Percentiles rank a stretch among this genome's conserved stretches.
phyloP scores from a whole-genome alignment of 2,113 vertebrate species.

The Carettochelys insculpta region DNA sequence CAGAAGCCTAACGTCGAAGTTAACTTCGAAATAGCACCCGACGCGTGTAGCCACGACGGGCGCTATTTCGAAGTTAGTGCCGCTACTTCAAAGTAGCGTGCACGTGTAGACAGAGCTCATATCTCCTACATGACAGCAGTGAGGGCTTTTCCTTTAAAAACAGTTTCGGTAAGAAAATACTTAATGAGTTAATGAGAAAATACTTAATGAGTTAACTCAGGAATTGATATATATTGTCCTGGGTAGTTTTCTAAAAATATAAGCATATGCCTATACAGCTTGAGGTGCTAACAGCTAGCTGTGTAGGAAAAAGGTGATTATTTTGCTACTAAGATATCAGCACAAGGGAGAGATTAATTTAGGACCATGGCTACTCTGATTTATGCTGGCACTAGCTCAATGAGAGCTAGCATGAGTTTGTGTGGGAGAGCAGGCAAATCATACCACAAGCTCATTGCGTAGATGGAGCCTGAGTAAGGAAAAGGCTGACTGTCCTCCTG shows the following conservation, averaged over 20 bases:
- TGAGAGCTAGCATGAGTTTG: neutral
- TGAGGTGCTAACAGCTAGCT: neutral
- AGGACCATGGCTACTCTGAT: no score
- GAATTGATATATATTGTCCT: neutral
- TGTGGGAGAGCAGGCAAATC: neutral
- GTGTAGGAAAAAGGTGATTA: neutral
- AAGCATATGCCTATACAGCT: neutral
- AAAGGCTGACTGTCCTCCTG: neutral
- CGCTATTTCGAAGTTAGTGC: no score
- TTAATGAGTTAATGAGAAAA: neutral
- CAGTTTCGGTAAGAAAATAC: neutral
- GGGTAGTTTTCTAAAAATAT: neutral
- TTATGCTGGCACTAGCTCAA: neutral
- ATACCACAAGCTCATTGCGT: no score
- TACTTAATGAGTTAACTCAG: neutral
- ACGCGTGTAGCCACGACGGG: no score
- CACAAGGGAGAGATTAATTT: neutral
- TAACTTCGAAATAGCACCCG: no score
- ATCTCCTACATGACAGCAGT: neutral
- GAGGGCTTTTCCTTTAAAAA: neutral
- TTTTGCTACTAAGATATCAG: neutral
- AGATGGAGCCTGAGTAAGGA: no score
- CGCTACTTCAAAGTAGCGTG: no score
- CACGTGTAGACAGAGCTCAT: no score
- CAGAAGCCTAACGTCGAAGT: no score